These are phyloP conservation scores for Centropyge bicolor DNA, from an alignment of 2,797 vertebrate genomes.

Conservation along the genomic window DNA sequence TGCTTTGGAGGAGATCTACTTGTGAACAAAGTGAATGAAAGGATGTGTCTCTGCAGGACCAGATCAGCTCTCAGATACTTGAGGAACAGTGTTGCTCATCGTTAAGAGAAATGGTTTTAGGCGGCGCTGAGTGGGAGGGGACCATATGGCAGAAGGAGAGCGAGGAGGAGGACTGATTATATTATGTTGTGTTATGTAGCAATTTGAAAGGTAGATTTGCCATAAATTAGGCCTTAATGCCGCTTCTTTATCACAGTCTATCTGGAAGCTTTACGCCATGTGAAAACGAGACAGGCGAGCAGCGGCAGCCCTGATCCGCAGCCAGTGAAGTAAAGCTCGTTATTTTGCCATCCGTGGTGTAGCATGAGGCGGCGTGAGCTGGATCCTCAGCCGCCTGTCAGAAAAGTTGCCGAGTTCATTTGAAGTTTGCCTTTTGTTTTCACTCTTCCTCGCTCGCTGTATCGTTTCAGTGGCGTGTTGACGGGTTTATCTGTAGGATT, in stretches of 20 bases:
- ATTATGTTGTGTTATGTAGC: not conserved
- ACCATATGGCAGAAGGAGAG: not conserved
- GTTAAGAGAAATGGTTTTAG: slow-evolving; percentile 2
- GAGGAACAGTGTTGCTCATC: slow-evolving; percentile 12
- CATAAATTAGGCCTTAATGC: not conserved
- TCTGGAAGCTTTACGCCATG: slow-evolving; percentile 23
- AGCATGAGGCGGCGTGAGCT: slow-evolving; percentile 28
- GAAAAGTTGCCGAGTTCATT: slow-evolving; percentile 70
- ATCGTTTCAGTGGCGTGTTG: slow-evolving; percentile 63
- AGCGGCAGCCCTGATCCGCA: slow-evolving; percentile 42
- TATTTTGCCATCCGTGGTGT: slow-evolving; percentile 61
- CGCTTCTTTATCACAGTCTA: slow-evolving; percentile 1
- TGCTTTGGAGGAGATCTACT: not conserved
- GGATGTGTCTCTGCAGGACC: not conserved
- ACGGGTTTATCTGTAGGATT: slow-evolving; percentile 62
- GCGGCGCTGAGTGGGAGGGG: not conserved
- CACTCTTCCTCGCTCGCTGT: slow-evolving; percentile 41
- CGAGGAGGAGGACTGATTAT: not conserved
- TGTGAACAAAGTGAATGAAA: not conserved
- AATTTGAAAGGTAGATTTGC: slow-evolving; percentile 15
- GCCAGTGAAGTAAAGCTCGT: slow-evolving; percentile 68
- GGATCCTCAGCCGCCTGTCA: slow-evolving; percentile 70
- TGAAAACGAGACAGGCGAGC: slow-evolving; percentile 53
- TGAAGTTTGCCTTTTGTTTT: slow-evolving; percentile 70
- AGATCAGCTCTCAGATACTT: not conserved